These are phyloP conservation scores for Chrosomus eos DNA, from an alignment of 2,797 vertebrate genomes.

Conservation along the genomic window DNA sequence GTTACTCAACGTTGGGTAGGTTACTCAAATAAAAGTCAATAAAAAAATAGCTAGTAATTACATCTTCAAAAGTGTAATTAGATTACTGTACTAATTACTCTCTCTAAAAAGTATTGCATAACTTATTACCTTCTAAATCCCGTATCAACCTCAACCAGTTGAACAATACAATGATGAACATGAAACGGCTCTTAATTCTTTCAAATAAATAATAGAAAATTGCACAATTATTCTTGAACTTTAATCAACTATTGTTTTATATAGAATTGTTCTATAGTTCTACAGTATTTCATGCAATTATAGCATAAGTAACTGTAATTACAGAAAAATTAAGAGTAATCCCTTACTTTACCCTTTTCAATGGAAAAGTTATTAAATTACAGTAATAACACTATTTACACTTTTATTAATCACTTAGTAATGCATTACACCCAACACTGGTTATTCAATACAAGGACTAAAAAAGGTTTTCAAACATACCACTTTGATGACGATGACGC, in stretches of 20 bases:
- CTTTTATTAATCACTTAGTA: background rate
- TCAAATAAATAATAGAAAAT: background rate
- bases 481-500: background rate
- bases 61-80: background rate
- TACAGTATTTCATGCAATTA: background rate
- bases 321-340: background rate
- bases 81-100: background rate
- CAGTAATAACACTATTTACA: background rate
- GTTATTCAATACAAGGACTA: background rate
- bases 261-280: background rate
- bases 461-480: constrained; percentile 22
- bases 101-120: background rate
- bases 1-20: background rate
- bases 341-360: background rate
- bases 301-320: background rate
- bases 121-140: background rate
- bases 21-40: background rate
- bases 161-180: background rate
- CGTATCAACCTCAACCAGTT: background rate
- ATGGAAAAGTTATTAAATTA: background rate
- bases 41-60: no score
- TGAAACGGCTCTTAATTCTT: background rate
- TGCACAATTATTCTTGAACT: background rate
- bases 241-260: background rate
- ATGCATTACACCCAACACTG: background rate